Evolutionary conservation across 53 echinoderm and acorn worm species (phyloP), one percentile per base, ranked within the genome.

Genomic region (Actinopyga echinites): DNA sequence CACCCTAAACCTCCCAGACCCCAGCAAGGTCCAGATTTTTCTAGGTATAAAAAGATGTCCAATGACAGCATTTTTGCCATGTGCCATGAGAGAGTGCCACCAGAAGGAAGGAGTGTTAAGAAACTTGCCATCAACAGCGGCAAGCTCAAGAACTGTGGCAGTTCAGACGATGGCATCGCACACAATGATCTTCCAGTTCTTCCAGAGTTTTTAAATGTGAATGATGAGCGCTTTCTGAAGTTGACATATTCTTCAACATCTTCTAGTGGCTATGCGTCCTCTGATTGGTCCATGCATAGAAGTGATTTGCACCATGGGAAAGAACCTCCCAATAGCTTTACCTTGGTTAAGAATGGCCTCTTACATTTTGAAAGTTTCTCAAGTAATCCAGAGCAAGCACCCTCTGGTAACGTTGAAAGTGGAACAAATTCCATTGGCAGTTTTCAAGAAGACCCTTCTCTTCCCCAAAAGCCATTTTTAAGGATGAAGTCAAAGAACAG

Each of bases 1-100:
- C 75, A 75, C 54, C 75, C 75, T 24, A 75, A 53, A 28, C 75
- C 75, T n/a, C 68, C 68, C 4, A 30, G 5, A 34, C 54, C 75
- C 21, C 40, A 53, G 45, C 49, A 75, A 53, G 26, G 28, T 44
- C 26, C 75, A 25, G 54, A 75, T 75, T 45, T 53, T 6, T 53
- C 75, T 49, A 75, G 45, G 49, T 30, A 17, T 22, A 75, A 23
- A 11, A 23, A n/a, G 28, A 75, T 43, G 75, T n/a, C 54, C 3
- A 10, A 44, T 20, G 75, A 75, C 10, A 44, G 10, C 19, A 53
- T 75, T 29, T 12, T 49, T 17, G 25, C 25, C 19, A 44, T 49
- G 49, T 53, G 75, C 49, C 45, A 26, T 53, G 75, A 75, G 44
- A 44, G 75, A 29, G 23, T 12, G 8, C 75, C 75, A 44, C 75